Evolutionary conservation across 2,888 invertebrate species (phyloP).

Genomic region (Erebia palarica): DNA sequence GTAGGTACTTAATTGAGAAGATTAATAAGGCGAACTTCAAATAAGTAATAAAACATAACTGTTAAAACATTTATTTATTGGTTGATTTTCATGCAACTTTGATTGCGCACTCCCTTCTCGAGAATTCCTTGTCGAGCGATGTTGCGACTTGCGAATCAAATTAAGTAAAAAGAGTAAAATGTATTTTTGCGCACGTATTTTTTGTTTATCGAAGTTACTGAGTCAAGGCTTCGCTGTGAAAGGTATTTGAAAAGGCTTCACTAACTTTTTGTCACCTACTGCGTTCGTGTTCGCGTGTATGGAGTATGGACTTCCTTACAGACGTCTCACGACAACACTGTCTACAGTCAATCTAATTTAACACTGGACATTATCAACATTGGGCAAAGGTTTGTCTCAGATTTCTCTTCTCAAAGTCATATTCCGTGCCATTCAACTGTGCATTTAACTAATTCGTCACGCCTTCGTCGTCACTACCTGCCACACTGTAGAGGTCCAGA

Average conservation of each 20-base stretch:
- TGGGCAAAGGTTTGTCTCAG: too few species aligned
- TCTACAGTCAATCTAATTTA: too few species aligned
- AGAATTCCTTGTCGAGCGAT: constrained; percentile 61
- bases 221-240: constrained; percentile 39
- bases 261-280: constrained; percentile 30
- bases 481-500: too few species aligned
- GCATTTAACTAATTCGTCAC: too few species aligned
- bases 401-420: too few species aligned
- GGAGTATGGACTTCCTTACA: not conserved
- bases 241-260: constrained; percentile 39
- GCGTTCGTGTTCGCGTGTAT: constrained; percentile 19
- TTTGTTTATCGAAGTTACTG: constrained; percentile 37
- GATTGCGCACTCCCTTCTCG: constrained; percentile 64
- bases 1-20: not conserved
- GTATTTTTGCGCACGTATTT: constrained; percentile 27
- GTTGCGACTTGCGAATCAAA: constrained; percentile 51
- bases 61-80: constrained; percentile 13
- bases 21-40: constrained; percentile 4
- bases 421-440: too few species aligned
- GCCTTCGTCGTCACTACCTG: too few species aligned
- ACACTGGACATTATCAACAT: too few species aligned
- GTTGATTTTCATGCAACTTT: constrained; percentile 50
- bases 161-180: constrained; percentile 43
- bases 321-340: too few species aligned
- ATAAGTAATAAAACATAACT: constrained; percentile 10